Evolutionary conservation across 2,113 vertebrate species (phyloP), one percentile per base, ranked within the genome.

Genomic region (Neogobius melanostomus): DNA sequence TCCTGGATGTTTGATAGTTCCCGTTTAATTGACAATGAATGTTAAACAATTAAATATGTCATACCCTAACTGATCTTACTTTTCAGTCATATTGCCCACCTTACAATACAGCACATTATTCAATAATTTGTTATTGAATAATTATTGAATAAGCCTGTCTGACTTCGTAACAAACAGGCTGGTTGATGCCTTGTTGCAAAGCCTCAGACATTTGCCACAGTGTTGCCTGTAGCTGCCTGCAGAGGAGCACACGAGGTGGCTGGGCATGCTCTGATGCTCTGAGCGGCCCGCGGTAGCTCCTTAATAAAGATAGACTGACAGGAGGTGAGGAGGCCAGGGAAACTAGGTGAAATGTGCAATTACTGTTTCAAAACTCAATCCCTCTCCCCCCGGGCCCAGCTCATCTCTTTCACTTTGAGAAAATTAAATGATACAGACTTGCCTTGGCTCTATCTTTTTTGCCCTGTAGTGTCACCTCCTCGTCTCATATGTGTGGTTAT

Each of bases 321-420:
- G 66, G 47, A 42, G 71, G 68, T 49, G 51, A 12, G 69, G 75
- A 69, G 6, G 64, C 44, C 60, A 61, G 67, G 70, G 68, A 79
- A 68, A 72, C 60, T 28, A 28, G 21, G 52, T 43, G 56, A 54
- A 83, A 85, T 81, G 82, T 81, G 72, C 88, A 89, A 91, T 91
- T 89, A 90, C 90, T 90, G 88, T 91, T 91, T 89, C 78, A 80
- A 90, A 85, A 82, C 83, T 83, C 82, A 76, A 69, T 75, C 71
- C 71, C 64, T 71, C 65, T 68, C 76, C 77, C 83, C 10, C 57
- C 48, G 71, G 83, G 3, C 1, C 67, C 72, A 72, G 70, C 69
- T 83, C 64, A 14, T 17, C 67, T 80, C 78, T 79, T 69, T 59
- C 56, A 67, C 78, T 81, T 76, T 79, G 69, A 63, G 79, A 79